Conservation (phyloP, 2,888 invertebrate genomes). For the Ennomos quercinarius region DNA sequence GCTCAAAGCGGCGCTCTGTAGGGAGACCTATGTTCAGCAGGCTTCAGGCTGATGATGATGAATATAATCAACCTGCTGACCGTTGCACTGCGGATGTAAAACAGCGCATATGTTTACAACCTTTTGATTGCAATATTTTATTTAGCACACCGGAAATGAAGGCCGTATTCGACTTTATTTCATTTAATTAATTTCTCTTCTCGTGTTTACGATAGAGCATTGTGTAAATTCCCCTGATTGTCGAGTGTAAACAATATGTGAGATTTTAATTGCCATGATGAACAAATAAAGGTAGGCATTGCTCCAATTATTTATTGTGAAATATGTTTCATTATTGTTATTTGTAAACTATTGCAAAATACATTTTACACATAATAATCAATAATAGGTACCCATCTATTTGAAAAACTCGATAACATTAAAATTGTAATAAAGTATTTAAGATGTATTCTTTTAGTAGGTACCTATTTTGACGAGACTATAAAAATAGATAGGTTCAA, state of each 20-base stretch:
- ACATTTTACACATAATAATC: too few species aligned
- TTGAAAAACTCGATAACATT: too few species aligned
- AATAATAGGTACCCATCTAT: too few species aligned
- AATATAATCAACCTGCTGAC: slow-evolving; percentile 16
- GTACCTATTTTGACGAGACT: too few species aligned
- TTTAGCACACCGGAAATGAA: slow-evolving; percentile 42
- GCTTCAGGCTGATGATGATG: too few species aligned
- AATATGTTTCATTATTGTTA: too few species aligned
- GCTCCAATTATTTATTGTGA: background rate
- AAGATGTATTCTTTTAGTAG: too few species aligned
- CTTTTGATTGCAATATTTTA: slow-evolving; percentile 47
- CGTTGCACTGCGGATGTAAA: slow-evolving; percentile 30
- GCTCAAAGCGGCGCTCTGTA: too few species aligned
- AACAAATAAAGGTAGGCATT: slow-evolving; percentile 1
- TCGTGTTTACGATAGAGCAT: slow-evolving; percentile 23
- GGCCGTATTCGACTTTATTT: slow-evolving; percentile 33
- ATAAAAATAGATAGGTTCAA: too few species aligned
- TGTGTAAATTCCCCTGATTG: slow-evolving; percentile 14
- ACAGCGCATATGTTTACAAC: slow-evolving; percentile 42
- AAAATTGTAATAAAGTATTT: too few species aligned
- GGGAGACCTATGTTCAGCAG: too few species aligned
- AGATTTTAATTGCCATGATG: slow-evolving; percentile 16
- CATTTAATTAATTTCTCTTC: slow-evolving; percentile 25
- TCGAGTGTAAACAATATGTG: slow-evolving; percentile 15
- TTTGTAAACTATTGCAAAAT: too few species aligned